Percentiles rank a stretch among this genome's conserved stretches.
These are phyloP conservation scores for Oreortyx pictus DNA, from an alignment of 2,797 vertebrate genomes.

Conservation along the genomic window DNA sequence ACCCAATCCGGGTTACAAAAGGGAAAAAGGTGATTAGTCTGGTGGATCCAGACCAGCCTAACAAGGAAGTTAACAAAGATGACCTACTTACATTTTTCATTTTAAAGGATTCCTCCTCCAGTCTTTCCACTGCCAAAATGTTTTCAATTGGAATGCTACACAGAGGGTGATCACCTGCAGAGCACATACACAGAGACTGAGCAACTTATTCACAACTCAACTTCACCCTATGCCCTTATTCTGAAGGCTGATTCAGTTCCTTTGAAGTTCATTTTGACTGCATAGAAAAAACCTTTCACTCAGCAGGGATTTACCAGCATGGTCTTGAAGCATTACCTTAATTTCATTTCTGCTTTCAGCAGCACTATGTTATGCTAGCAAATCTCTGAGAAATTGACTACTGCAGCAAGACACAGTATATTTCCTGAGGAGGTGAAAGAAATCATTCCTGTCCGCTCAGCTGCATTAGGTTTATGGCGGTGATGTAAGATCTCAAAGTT, in stretches of 20 bases:
- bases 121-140: conserved; percentile 95
- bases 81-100: conserved; percentile 96
- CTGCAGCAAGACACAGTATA: neutral
- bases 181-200: conserved; percentile 10
- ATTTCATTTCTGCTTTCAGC: conserved; percentile 12
- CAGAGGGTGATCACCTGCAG: conserved; percentile 91
- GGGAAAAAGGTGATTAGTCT: conserved; percentile 46
- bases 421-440: conserved; percentile 29
- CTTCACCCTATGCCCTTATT: neutral
- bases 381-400: neutral
- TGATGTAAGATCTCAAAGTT: neutral
- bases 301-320: neutral
- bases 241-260: neutral
- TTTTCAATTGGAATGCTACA: conserved; percentile 98
- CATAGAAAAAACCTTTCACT: neutral
- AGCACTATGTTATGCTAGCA: neutral
- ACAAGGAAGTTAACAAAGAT: conserved; percentile 24
- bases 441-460: neutral
- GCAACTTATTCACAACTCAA: neutral
- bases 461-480: neutral
- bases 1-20: conserved; percentile 60
- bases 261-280: conserved; percentile 23
- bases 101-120: conserved; percentile 98
- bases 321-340: neutral
- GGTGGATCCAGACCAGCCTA: conserved; percentile 13